Evolutionary conservation across 2,797 vertebrate species (phyloP).

Genomic region (Cottoperca gobio): DNA sequence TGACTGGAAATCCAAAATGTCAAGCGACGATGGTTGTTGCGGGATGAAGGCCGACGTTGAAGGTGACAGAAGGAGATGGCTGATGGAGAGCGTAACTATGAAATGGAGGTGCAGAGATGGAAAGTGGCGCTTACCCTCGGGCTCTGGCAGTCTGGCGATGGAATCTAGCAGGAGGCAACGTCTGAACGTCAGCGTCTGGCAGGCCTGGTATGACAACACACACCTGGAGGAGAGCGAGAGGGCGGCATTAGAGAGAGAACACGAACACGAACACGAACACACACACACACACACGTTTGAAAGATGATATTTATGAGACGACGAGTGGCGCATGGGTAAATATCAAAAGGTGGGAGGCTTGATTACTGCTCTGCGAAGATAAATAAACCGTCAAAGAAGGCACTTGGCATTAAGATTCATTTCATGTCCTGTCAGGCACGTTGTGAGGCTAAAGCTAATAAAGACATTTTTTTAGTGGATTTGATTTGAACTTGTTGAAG

Average conservation of each 20-base stretch:
- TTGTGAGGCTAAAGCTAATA: slow-evolving; percentile 38
- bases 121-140: slow-evolving; percentile 89
- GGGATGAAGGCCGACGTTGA: slow-evolving; percentile 50
- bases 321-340: slow-evolving; percentile 71
- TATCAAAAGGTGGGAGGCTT: slow-evolving; percentile 75
- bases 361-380: slow-evolving; percentile 69
- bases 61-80: slow-evolving; percentile 67
- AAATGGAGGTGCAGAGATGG: slow-evolving; percentile 67
- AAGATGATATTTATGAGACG: slow-evolving; percentile 64
- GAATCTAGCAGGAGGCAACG: slow-evolving; percentile 95
- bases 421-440: slow-evolving; percentile 44
- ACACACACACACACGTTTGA: slow-evolving; percentile 36
- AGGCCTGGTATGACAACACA: slow-evolving; percentile 95
- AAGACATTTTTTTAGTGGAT: slow-evolving; percentile 24
- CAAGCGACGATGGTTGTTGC: slow-evolving; percentile 22
- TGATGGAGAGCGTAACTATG: slow-evolving; percentile 56
- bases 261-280: slow-evolving; percentile 23
- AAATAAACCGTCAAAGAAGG: slow-evolving; percentile 69
- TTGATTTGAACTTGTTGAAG: not conserved
- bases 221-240: slow-evolving; percentile 87
- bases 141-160: slow-evolving; percentile 91
- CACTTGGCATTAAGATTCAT: slow-evolving; percentile 61
- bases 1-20: slow-evolving; percentile 27
- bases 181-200: slow-evolving; percentile 94
- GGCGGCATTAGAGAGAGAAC: slow-evolving; percentile 60